Conservation (phyloP, 1,140 invertebrate genomes). For the Lethrus apterus region DNA sequence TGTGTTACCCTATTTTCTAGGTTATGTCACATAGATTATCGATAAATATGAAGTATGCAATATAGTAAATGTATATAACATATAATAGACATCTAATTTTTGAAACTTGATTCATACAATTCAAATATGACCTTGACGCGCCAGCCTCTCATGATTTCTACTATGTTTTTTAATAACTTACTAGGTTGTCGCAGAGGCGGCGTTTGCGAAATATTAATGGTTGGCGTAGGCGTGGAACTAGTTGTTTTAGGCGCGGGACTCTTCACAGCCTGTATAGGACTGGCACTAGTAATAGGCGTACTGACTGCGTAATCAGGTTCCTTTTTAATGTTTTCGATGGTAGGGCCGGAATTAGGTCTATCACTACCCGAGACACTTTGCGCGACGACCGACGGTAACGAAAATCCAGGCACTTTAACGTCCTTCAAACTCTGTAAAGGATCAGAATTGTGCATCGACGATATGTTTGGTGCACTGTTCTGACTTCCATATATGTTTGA, state of each 20-base stretch:
- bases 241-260: conserved; percentile 35
- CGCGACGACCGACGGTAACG: conserved; percentile 27
- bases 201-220: conserved; percentile 34
- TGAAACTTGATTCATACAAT: no score
- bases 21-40: no score
- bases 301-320: conserved; percentile 49
- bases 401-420: conserved; percentile 72
- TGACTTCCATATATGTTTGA: conserved; percentile 6
- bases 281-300: conserved; percentile 25
- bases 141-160: no score
- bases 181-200: conserved; percentile 39
- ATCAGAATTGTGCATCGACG: conserved; percentile 44
- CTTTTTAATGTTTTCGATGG: conserved; percentile 54
- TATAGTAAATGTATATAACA: no score
- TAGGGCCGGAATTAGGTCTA: conserved; percentile 29
- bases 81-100: no score
- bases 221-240: conserved; percentile 31
- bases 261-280: conserved; percentile 30
- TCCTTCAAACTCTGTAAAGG: conserved; percentile 71
- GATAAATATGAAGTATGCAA: no score
- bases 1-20: no score
- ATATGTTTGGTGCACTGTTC: conserved; percentile 26
- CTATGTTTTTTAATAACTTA: not conserved
- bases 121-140: no score
- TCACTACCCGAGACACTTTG: conserved; percentile 19